Evolutionary conservation across 2,797 vertebrate genomes (phyloP).

Genomic region (Myripristis jacobus): DNA sequence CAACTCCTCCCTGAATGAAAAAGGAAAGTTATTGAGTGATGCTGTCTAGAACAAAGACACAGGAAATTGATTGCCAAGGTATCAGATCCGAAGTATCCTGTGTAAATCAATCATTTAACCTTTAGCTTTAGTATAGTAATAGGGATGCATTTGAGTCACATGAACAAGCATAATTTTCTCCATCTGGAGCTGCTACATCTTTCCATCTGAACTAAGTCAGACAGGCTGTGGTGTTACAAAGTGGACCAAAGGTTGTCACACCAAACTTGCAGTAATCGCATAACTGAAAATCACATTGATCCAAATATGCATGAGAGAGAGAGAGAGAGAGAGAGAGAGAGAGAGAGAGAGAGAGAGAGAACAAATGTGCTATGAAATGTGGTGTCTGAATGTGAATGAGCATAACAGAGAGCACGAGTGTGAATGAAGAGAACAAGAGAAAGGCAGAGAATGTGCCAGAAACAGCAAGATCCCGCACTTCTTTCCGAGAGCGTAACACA

Average conservation of each 20-base stretch:
- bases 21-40: constrained; percentile 2
- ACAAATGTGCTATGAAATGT: background rate
- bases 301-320: background rate
- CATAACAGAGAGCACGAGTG: background rate
- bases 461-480: background rate
- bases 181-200: background rate
- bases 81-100: background rate
- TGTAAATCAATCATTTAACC: constrained; percentile 3
- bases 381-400: background rate
- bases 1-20: background rate
- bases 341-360: background rate
- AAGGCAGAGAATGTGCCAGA: constrained; percentile 17
- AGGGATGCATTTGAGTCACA: background rate
- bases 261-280: too few species aligned
- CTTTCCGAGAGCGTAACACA: background rate
- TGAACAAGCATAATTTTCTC: constrained; percentile 6
- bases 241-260: too few species aligned
- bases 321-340: background rate
- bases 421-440: background rate
- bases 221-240: too few species aligned
- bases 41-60: background rate
- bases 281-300: too few species aligned
- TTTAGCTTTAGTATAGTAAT: background rate
- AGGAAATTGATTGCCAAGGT: constrained; percentile 14
- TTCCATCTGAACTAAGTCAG: background rate